Evolutionary conservation across 2,113 vertebrate genomes (phyloP), one percentile per base, ranked within the genome.

Genomic region (Anthoscopus minutus): DNA sequence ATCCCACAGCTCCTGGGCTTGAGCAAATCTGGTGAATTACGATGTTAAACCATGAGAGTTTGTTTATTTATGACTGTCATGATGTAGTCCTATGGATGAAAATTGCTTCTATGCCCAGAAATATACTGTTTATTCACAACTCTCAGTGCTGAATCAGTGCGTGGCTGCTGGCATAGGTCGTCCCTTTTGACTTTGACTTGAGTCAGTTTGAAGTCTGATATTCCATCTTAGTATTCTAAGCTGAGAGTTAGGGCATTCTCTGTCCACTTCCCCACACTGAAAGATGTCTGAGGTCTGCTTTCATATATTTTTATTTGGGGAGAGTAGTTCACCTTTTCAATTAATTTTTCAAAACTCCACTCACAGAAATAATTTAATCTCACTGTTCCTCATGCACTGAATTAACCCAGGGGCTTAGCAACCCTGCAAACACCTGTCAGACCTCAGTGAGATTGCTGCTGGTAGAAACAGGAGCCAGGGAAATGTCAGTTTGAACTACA

Each of bases 401-500:
- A 84, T 61, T 93, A 94, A 91, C 72, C 64, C 25, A 25, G 56
- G 57, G 72, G 57, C 16, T 35, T 85, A 13, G 61, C 56, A 95
- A 54, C 19, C 28, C 13, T 76, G 62, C 6, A 12, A 40, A 82
- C 40, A 86, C 69, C 89, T 65, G 72, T 79, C 83, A 95, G 65
- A 83, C 69, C 35, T 88, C 35, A 70, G n/a, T 76, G 82, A 80
- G 35, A 76, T 61, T 65, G 54, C 15, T 93, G 58, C 51, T 50
- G 16, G 33, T 7, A 9, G 47, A 93, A 93, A 57, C 25, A 89
- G 30, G 47, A 92, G 40, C 47, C 62, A 86, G 53, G 33, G 51
- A 93, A 87, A 89, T 65, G 74, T 88, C 72, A 57, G 11, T 86
- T 95, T 93, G 71, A 86, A 80, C 81, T 86, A 66, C 44, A 90